phyloP scores from a whole-genome alignment of 2,797 vertebrate species.

The Neosilurus hyrtlii region DNA sequence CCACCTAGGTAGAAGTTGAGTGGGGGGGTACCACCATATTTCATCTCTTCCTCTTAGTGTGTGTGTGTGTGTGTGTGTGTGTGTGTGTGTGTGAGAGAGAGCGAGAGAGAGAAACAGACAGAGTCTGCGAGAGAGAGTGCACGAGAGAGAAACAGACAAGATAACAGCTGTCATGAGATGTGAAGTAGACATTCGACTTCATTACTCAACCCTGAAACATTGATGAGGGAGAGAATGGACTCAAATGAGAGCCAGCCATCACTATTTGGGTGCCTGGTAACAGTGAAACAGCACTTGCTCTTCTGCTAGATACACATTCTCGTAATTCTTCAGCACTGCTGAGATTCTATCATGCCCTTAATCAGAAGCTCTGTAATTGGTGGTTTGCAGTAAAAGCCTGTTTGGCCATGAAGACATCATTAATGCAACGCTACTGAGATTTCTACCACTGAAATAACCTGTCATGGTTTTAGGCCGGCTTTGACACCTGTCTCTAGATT shows the following conservation, averaged over 20 bases:
- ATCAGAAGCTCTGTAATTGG: constrained; percentile 1
- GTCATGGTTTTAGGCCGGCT: constrained; percentile 1
- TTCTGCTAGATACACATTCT: constrained; percentile 12
- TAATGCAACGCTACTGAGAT: constrained; percentile 5
- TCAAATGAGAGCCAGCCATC: constrained; percentile 45
- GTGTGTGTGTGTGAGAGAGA: not conserved
- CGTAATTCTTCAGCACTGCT: constrained; percentile 27
- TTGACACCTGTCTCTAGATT: not conserved
- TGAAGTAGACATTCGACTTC: constrained; percentile 54
- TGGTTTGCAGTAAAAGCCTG: constrained; percentile 18
- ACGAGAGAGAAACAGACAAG: constrained; percentile 37
- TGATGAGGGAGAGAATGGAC: constrained; percentile 56
- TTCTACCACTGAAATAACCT: constrained; percentile 6
- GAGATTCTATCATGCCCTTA: constrained; percentile 27
- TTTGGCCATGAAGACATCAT: not conserved
- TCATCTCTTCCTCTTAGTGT: constrained; percentile 58
- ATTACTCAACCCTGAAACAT: constrained; percentile 55
- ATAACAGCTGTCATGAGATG: constrained; percentile 46
- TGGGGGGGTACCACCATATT: constrained; percentile 58
- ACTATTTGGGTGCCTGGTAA: constrained; percentile 43
- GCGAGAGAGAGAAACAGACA: not conserved
- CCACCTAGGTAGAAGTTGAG: constrained; percentile 60
- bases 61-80: constrained; percentile 15
- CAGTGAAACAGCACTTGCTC: constrained; percentile 36
- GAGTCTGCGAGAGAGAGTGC: not conserved